Evolutionary conservation across 2,888 invertebrate species (phyloP).

Genomic region (Dolomedes plantarius): DNA sequence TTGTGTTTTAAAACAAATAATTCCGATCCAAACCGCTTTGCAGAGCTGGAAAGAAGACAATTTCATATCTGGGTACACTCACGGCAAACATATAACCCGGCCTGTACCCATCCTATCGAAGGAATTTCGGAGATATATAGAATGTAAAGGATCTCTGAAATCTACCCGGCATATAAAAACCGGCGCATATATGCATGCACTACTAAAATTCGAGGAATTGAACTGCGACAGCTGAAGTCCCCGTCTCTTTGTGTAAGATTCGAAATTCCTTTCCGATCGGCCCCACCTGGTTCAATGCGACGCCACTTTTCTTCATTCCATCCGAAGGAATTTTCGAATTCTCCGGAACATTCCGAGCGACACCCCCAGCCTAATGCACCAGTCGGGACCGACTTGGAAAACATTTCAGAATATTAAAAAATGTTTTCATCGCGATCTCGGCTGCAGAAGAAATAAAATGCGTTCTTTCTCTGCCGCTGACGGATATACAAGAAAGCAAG

Average conservation of each 20-base stretch:
- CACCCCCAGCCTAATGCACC: slow-evolving; percentile 11
- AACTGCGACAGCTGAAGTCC: not conserved
- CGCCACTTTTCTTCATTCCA: slow-evolving; percentile 18
- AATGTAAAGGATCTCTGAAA: not conserved
- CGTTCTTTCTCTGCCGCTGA: too few relatives aligned
- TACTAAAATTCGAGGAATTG: not conserved
- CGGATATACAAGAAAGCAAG: too few relatives aligned
- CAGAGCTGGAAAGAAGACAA: too few relatives aligned
- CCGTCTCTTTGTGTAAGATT: slow-evolving; percentile 15
- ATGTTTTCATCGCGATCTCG: not conserved
- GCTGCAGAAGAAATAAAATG: slow-evolving; percentile 13
- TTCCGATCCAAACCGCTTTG: too few relatives aligned
- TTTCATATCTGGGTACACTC: not conserved
- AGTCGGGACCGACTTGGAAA: slow-evolving; percentile 10
- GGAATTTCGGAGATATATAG: not conserved
- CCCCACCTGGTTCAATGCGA: slow-evolving; percentile 18
- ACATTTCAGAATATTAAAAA: slow-evolving; percentile 42
- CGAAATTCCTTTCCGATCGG: slow-evolving; percentile 17
- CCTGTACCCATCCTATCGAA: not conserved
- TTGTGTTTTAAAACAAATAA: not conserved
- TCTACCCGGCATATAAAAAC: not conserved
- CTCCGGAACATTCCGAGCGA: slow-evolving; percentile 26
- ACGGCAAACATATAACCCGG: not conserved
- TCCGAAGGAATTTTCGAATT: slow-evolving; percentile 33
- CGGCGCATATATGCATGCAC: not conserved